Conservation (phyloP, 2,888 invertebrate genomes). For the Hymenopus coronatus region DNA sequence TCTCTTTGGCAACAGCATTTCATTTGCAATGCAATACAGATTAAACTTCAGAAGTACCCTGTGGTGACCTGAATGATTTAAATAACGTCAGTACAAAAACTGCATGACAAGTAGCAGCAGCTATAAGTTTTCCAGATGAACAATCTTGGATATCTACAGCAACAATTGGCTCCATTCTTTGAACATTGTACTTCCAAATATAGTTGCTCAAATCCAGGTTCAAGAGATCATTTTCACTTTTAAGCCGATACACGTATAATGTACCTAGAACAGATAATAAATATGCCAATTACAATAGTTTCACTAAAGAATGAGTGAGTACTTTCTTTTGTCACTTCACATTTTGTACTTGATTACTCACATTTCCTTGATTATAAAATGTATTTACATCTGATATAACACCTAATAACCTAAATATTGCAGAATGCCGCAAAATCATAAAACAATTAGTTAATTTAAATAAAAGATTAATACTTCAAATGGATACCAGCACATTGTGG, state of each 20-base stretch:
- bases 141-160: not conserved
- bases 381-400: too few species aligned
- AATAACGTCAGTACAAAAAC: not conserved
- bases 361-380: too few species aligned
- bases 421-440: too few species aligned
- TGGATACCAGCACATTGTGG: too few species aligned
- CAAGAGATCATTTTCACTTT: not conserved
- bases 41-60: not conserved
- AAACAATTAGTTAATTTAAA: too few species aligned
- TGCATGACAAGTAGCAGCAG: not conserved
- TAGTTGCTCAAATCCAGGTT: not conserved
- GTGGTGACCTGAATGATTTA: not conserved
- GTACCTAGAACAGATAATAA: not conserved
- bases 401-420: too few species aligned
- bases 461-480: too few species aligned
- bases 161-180: not conserved
- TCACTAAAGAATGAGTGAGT: too few species aligned
- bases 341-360: too few species aligned
- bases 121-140: not conserved
- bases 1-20: not conserved
- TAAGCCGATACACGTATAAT: not conserved
- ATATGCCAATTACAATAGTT: too few species aligned
- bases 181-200: not conserved
- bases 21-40: not conserved
- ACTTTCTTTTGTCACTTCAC: too few species aligned